A percentile compares a stretch with the other conserved stretches of the same genome.
Evolutionary conservation across 2,888 invertebrate genomes (phyloP).

Genomic region (Drosophila paramelanica): DNA sequence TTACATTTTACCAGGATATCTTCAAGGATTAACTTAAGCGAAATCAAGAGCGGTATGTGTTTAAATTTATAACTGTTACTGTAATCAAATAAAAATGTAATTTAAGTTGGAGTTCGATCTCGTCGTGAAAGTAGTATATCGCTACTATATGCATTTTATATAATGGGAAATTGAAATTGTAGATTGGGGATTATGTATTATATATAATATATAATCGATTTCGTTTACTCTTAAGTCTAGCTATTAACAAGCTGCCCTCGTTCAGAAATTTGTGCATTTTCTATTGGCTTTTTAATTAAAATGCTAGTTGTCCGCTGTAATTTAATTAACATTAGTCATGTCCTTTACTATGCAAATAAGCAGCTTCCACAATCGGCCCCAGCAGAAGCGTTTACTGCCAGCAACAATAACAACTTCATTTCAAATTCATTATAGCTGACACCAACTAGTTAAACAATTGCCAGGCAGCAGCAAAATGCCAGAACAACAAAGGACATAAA

Average conservation of each 20-base stretch:
- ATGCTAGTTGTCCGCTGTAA: constrained; percentile 56
- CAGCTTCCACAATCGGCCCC: constrained; percentile 31
- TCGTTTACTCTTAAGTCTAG: neutral
- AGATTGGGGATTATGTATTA: too few relatives aligned
- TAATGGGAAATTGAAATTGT: too few relatives aligned
- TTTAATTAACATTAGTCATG: constrained; percentile 74
- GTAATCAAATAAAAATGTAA: too few relatives aligned
- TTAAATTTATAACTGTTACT: too few relatives aligned
- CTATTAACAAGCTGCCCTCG: constrained; percentile 17
- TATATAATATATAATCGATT: too few relatives aligned
- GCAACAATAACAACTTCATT: constrained; percentile 70
- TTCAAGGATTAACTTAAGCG: neutral
- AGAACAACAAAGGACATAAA: constrained; percentile 48
- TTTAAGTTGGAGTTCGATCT: too few relatives aligned
- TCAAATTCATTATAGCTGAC: constrained; percentile 80
- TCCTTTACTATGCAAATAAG: constrained; percentile 75
- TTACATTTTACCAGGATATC: too few relatives aligned
- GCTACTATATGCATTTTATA: too few relatives aligned
- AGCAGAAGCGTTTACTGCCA: constrained; percentile 42
- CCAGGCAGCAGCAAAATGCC: constrained; percentile 42
- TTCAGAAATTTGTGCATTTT: constrained; percentile 19
- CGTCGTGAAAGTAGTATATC: too few relatives aligned
- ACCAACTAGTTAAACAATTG: constrained; percentile 78
- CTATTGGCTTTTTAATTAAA: constrained; percentile 60
- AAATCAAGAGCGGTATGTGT: too few relatives aligned